Evolutionary conservation across 1,140 invertebrate genomes (phyloP).

Genomic region (Daktulosphaira vitifoliae): DNA sequence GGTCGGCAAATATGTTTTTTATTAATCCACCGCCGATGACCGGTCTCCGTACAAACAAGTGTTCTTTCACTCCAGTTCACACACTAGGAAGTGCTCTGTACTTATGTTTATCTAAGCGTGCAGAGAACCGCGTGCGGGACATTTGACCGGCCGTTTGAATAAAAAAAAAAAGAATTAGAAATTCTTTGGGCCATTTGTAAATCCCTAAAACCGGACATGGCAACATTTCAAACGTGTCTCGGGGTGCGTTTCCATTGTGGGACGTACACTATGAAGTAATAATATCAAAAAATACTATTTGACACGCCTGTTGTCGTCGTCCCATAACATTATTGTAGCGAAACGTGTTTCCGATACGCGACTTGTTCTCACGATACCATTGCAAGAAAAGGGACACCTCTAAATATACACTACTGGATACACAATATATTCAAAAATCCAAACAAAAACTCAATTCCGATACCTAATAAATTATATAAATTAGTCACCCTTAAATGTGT

Average conservation of each 20-base stretch:
- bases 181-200: background rate
- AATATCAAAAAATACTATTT: slow-evolving; percentile 23
- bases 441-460: too few relatives aligned
- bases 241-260: slow-evolving; percentile 22
- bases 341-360: slow-evolving; percentile 21
- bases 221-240: slow-evolving; percentile 24
- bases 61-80: slow-evolving; percentile 11
- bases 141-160: background rate
- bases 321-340: background rate
- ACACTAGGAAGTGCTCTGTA: background rate
- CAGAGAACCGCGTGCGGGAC: slow-evolving; percentile 21
- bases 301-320: slow-evolving; percentile 16
- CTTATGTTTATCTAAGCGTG: slow-evolving; percentile 19
- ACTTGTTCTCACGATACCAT: slow-evolving; percentile 23
- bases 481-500: too few relatives aligned
- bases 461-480: too few relatives aligned
- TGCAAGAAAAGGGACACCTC: slow-evolving; percentile 15
- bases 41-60: background rate
- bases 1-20: too few relatives aligned
- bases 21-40: too few relatives aligned
- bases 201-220: slow-evolving; percentile 4
- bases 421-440: background rate
- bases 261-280: slow-evolving; percentile 3
- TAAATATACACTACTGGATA: background rate
- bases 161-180: background rate